Evolutionary conservation across 2,888 invertebrate species (phyloP).

Genomic region (Amaurobius ferox): DNA sequence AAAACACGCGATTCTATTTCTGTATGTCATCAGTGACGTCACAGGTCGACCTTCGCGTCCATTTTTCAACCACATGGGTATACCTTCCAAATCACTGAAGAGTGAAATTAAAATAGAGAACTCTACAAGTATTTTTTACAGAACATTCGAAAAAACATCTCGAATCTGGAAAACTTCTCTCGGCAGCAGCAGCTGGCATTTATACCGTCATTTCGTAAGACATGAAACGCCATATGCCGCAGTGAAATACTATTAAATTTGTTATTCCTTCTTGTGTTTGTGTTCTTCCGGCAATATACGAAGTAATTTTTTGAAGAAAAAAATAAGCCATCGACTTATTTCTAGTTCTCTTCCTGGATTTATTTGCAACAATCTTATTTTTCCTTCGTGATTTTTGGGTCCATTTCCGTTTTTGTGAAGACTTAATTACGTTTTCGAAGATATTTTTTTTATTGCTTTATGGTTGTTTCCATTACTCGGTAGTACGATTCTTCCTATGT

Average conservation of each 20-base stretch:
- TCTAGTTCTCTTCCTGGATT: not conserved
- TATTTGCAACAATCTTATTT: not conserved
- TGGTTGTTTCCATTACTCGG: no score
- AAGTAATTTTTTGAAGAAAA: not conserved
- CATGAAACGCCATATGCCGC: conserved; percentile 47
- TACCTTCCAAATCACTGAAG: conserved; percentile 30
- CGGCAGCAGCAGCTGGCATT: conserved; percentile 37
- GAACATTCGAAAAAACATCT: conserved; percentile 15
- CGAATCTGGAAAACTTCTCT: not conserved
- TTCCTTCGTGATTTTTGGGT: not conserved
- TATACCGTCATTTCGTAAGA: conserved; percentile 25
- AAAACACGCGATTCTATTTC: no score
- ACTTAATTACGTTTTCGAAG: not conserved
- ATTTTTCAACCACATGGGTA: conserved; percentile 45
- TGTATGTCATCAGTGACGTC: no score
- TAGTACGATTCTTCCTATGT: no score
- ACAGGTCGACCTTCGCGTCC: conserved; percentile 17
- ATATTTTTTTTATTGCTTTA: no score
- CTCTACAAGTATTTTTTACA: conserved; percentile 14
- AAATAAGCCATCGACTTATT: conserved; percentile 5
- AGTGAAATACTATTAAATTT: conserved; percentile 24
- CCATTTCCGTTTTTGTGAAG: not conserved
- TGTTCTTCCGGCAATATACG: conserved; percentile 25
- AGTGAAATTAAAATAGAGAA: conserved; percentile 64
- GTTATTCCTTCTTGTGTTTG: not conserved